Evolutionary conservation across 2,797 vertebrate genomes (phyloP), one percentile per base, ranked within the genome.

Genomic region (Pelochelys cantorii): DNA sequence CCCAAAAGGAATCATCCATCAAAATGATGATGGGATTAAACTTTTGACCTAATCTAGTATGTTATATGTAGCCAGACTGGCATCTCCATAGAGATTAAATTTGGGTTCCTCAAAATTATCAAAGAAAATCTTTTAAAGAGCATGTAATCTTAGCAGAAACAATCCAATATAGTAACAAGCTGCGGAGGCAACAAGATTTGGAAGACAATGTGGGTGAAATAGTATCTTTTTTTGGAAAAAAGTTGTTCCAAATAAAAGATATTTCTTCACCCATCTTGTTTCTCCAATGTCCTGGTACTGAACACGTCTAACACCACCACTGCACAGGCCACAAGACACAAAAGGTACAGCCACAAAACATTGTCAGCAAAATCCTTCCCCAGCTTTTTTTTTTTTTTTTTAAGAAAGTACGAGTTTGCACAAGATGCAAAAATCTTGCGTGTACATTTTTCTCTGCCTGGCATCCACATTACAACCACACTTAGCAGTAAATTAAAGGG

Each of bases 21-120:
- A 90, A 80, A 94, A 80, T 48, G 37, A 85, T 59, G 4, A 74
- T 29, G 10, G 34, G 37, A 94, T 80, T 86, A 42, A 90, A 62
- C 84, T 86, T 83, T 34, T 91, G 83, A 93, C 75, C 62, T 90
- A 54, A 92, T 56, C 86, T 78, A 82, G 42, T 34, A 89, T 10
- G 59, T 92, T 81, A 55, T 18, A 89, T 0, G 0, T 29, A 29
- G 42, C 57, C 31, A 87, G 55, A 53, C 31, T 81, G 77, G 52
- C 74, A 83, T 37, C 87, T 80, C 37, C 27, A 22, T 65, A 89
- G 59, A 74, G 62, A 89, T 90, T 90, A 90, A 94, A 83, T 20
- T 34, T 31, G 54, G 3, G 18, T 79, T 82, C 78, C 80, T 84
- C 5, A 1, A 90, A 92, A 93, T 82, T 60, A 85, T 74, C 83